Evolutionary conservation across 2,113 vertebrate species (phyloP).

Genomic region (Piaya cayana): DNA sequence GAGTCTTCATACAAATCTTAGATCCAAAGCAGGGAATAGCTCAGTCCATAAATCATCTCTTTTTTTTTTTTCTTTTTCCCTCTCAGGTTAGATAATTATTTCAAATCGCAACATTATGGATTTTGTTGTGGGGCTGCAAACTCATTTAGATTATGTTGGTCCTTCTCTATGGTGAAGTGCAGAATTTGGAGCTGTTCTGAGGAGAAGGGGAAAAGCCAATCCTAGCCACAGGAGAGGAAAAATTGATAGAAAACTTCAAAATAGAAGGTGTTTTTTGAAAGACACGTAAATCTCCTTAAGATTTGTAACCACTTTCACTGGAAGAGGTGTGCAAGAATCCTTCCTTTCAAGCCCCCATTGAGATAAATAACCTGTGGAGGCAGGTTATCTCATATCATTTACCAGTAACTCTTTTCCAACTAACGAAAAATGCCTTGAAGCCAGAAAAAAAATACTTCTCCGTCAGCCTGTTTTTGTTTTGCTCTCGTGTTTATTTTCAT

Average conservation of each 20-base stretch:
- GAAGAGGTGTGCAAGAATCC: not conserved
- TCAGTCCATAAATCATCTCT: not conserved
- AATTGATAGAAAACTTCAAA: not conserved
- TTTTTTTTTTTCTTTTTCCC: not conserved
- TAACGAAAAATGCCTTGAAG: not conserved
- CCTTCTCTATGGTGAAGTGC: not conserved
- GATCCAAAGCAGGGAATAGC: not conserved
- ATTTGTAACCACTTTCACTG: not conserved
- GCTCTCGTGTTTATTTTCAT: conserved; percentile 54
- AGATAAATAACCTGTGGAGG: not conserved
- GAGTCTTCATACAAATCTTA: not conserved
- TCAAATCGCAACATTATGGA: not conserved
- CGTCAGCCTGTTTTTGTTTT: conserved; percentile 66
- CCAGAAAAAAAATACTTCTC: not conserved
- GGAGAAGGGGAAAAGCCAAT: not conserved
- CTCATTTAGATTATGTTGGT: not conserved
- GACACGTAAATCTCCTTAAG: not conserved
- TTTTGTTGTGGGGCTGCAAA: not conserved
- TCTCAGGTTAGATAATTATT: not conserved
- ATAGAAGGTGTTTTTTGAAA: not conserved
- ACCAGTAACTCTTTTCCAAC: not conserved
- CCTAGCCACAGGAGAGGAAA: not conserved
- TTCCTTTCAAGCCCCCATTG: not conserved
- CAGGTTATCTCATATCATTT: conserved; percentile 52
- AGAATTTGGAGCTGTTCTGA: not conserved